Conservation (phyloP, 2,113 vertebrate genomes). For the Leptocoma aspasia region DNA sequence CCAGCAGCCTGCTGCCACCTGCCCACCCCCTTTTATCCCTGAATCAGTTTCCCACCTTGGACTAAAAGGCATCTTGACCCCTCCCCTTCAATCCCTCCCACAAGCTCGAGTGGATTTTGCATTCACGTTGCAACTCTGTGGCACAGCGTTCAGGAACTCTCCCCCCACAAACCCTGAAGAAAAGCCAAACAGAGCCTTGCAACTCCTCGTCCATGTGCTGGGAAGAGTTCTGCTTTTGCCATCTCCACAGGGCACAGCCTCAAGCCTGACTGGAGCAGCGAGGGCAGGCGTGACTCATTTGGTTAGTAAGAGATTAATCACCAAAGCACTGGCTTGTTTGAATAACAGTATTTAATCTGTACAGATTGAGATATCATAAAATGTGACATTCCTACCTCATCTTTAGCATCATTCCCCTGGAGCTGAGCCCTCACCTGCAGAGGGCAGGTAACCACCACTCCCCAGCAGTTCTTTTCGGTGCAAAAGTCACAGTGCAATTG, state of each 20-base stretch:
- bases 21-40: too few relatives aligned
- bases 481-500: slow-evolving; percentile 38
- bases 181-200: background rate
- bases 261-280: background rate
- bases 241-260: fast-evolving
- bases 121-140: background rate
- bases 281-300: background rate
- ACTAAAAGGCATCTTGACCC: background rate
- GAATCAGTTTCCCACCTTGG: background rate
- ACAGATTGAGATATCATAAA: slow-evolving; percentile 25
- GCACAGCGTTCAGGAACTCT: background rate
- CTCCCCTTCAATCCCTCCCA: background rate
- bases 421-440: background rate
- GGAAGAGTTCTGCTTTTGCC: background rate
- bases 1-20: background rate
- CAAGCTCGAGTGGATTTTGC: background rate
- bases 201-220: fast-evolving
- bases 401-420: slow-evolving; percentile 10
- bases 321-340: background rate
- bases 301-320: background rate
- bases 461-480: background rate
- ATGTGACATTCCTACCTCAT: slow-evolving; percentile 33
- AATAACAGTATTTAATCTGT: slow-evolving; percentile 62
- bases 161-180: fast-evolving
- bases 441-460: background rate